A percentile compares a stretch with the other conserved stretches of the same genome.
phyloP scores from a whole-genome alignment of 23 tunicate species.

The Clavelina lepadiformis region DNA sequence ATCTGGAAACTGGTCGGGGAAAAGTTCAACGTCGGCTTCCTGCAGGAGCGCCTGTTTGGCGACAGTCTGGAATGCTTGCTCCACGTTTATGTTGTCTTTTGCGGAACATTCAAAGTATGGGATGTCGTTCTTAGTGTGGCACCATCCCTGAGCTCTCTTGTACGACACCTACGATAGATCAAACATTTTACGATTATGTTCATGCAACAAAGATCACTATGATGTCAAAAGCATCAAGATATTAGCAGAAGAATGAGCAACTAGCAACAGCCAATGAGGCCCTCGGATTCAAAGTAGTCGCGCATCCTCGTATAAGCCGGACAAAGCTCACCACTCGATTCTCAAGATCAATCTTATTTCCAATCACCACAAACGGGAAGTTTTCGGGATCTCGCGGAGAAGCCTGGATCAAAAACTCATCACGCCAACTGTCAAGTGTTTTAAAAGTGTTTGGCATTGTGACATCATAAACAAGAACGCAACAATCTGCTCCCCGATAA shows the following conservation, averaged over 20 bases:
- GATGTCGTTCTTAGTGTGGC: constrained; percentile 76
- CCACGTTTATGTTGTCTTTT: constrained; percentile 89
- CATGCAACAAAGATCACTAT: too few relatives aligned
- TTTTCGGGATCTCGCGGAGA: constrained; percentile 87
- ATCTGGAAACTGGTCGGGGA: constrained; percentile 86
- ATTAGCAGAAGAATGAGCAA: too few relatives aligned
- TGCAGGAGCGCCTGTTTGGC: constrained; percentile 91
- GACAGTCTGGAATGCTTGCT: constrained; percentile 89
- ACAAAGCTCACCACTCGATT: constrained; percentile 56
- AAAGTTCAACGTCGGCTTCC: constrained; percentile 86
- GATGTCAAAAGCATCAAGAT: too few relatives aligned
- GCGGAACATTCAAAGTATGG: constrained; percentile 98
- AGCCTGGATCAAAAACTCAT: constrained; percentile 85
- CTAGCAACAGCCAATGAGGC: too few relatives aligned
- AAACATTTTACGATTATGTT: too few relatives aligned
- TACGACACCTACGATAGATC: constrained; percentile 40
- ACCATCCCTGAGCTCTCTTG: constrained; percentile 91
- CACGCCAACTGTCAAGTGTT: constrained; percentile 84
- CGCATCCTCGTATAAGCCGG: too few relatives aligned
- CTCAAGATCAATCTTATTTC: constrained; percentile 80
- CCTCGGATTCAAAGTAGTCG: too few relatives aligned
- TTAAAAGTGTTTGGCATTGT: constrained; percentile 73
- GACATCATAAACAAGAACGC: constrained; percentile 85
- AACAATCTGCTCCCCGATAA: constrained; percentile 90
- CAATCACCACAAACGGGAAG: constrained; percentile 88